Conservation (phyloP, 23 tunicate genomes). For the Oikopleura vanhoeffeni region DNA sequence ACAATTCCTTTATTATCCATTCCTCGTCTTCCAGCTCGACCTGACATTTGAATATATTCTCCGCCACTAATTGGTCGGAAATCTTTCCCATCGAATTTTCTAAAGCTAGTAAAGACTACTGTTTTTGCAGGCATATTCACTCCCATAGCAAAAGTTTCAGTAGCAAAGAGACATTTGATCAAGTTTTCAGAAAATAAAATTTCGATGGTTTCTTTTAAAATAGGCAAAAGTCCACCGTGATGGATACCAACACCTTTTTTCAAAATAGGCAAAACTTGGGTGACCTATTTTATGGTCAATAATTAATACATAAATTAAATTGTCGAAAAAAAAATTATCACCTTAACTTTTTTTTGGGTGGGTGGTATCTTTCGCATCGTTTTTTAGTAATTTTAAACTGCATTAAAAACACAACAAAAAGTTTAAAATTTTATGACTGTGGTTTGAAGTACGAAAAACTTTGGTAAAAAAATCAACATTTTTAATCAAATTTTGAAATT, state of each 20-base stretch:
- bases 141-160: conserved; percentile 96
- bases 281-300: no score
- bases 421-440: no score
- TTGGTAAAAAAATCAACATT: no score
- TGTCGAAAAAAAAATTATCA: no score
- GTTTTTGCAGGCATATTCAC: conserved; percentile 98
- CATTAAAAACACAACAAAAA: no score
- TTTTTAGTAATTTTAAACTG: no score
- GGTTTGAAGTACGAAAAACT: no score
- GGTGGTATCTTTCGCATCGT: no score
- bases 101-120: conserved; percentile 56
- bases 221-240: conserved; percentile 80
- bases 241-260: conserved; percentile 93
- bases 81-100: conserved; percentile 84
- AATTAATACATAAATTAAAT: no score
- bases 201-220: conserved; percentile 75
- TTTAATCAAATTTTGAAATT: no score
- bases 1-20: conserved; percentile 87
- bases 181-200: conserved; percentile 78
- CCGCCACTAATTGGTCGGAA: conserved; percentile 89
- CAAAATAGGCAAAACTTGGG: no score
- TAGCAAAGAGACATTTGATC: conserved; percentile 70
- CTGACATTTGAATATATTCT: conserved; percentile 93
- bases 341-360: no score
- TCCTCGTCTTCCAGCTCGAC: conserved; percentile 88